Base-by-base conservation (phyloP, 2,113 vertebrate species). In the Albula glossodonta region DNA sequence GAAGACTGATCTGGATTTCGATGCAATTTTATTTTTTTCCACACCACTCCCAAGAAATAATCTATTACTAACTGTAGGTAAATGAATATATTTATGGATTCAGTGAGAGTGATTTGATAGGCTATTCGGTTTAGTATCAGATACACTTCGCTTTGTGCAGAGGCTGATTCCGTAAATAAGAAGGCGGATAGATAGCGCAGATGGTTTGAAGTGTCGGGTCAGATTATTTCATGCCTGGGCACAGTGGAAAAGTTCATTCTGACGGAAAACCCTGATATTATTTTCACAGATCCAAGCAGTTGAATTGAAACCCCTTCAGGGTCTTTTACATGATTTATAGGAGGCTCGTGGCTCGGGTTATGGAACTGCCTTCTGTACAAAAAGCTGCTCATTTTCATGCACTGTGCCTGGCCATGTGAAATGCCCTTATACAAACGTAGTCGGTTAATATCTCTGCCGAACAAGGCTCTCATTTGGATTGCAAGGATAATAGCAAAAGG, bases 181-280 rank as follows among this genome's bases (percentile, higher is more conserved):
- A 98, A 96, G 97, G 96, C 96, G 96, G 97, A 98, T 99, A 97
- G 97, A 98, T 99, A 95, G 96, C 97, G 96, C 97, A 97, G 97
- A 98, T 98, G 97, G 97, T 97, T 97, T 96, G 96, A 98, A 96
- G 97, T 99, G 98, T 98, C 98, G 94, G 97, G 96, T 99, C 97
- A 97, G 94, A 99, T 99, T 97, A 99, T 93, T 96, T 96, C 96
- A 98, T 94, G 97, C 97, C 96, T 98, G 96, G 96, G 93, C 97
- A 97, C 96, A 95, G 96, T 94, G 96, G 94, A 92, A 94, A 98
- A 97, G 97, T 97, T 97, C 96, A 95, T 97, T 97, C 97, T 98
- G 97, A 98, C 96, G 96, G 97, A 97, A 98, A 98, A 94, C 95
- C 94, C 96, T 97, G 96, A 98, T 97, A 98, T 98, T 97, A 97